Conservation (phyloP, 1,140 invertebrate genomes). For the Eciton burchellii region DNA sequence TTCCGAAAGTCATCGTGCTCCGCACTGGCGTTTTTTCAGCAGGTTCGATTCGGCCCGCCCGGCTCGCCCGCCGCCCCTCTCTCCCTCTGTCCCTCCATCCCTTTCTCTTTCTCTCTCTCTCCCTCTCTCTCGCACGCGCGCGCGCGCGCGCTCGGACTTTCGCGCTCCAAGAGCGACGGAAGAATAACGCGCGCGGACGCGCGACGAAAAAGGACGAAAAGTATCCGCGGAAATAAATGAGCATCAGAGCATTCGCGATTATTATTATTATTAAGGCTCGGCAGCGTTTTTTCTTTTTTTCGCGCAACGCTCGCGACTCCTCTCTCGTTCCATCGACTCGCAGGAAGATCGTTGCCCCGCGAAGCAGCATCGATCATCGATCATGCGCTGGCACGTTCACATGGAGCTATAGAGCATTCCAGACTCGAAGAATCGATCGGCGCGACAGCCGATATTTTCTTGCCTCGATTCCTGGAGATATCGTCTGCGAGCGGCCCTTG, state of each 20-base stretch:
- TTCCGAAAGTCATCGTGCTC: slow-evolving; percentile 80
- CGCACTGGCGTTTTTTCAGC: slow-evolving; percentile 71
- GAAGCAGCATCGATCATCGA: slow-evolving; percentile 31
- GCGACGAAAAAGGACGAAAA: slow-evolving; percentile 67
- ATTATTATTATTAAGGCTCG: slow-evolving; percentile 53
- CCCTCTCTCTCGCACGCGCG: no score
- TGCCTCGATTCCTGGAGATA: slow-evolving; percentile 33
- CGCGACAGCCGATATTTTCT: neutral
- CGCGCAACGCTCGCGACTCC: slow-evolving; percentile 25
- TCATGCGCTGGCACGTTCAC: slow-evolving; percentile 5
- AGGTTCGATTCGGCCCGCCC: slow-evolving; percentile 38
- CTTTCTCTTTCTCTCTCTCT: no score
- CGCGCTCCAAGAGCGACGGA: slow-evolving; percentile 51
- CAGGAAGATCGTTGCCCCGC: slow-evolving; percentile 9
- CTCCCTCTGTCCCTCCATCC: no score
- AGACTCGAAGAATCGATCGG: neutral
- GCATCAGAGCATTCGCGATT: slow-evolving; percentile 47
- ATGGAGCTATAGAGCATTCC: neutral
- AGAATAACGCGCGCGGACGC: slow-evolving; percentile 64
- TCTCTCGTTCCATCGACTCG: slow-evolving; percentile 19
- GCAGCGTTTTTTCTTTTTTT: no score
- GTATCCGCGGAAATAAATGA: slow-evolving; percentile 70
- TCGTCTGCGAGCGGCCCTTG: slow-evolving; percentile 13
- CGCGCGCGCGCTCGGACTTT: slow-evolving; percentile 48
- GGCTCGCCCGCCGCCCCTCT: slow-evolving; percentile 31